Evolutionary conservation across 2,113 vertebrate genomes (phyloP).

Genomic region (Pandion haliaetus): DNA sequence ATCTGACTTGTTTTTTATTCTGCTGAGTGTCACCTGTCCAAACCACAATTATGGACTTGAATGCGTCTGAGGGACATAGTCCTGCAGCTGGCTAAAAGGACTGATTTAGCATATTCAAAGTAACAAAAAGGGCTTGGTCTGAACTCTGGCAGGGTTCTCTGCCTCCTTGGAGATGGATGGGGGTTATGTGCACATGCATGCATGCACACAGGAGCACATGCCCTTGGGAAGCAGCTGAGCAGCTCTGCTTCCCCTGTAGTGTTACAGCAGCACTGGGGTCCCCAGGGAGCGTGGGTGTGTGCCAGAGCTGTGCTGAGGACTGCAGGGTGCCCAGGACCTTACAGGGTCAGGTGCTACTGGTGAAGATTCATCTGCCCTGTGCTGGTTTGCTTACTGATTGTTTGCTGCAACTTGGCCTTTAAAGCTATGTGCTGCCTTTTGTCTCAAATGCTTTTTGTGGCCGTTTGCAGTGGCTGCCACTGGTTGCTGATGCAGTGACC

Average conservation of each 20-base stretch:
- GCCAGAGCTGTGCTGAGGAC: background rate
- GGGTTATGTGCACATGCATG: fast-evolving
- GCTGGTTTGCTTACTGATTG: background rate
- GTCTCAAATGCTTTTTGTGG: background rate
- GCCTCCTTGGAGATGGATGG: background rate
- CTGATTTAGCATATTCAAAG: background rate
- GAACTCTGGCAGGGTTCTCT: background rate
- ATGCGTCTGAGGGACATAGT: background rate
- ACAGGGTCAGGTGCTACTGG: background rate
- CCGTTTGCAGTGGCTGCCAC: background rate
- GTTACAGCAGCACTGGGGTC: background rate
- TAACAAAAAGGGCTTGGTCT: background rate
- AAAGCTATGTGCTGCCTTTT: background rate
- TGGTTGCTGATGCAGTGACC: background rate
- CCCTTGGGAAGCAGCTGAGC: background rate
- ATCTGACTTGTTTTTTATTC: background rate
- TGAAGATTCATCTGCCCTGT: background rate
- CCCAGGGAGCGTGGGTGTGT: fast-evolving
- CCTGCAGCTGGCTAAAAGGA: background rate
- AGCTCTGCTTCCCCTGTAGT: background rate
- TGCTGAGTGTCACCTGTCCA: conserved; percentile 8
- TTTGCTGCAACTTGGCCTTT: background rate
- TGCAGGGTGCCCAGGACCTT: background rate
- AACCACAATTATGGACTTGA: background rate
- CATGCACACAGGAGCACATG: background rate